Evolutionary conservation across 2,888 invertebrate species (phyloP).

Genomic region (Yponomeuta sedellus): DNA sequence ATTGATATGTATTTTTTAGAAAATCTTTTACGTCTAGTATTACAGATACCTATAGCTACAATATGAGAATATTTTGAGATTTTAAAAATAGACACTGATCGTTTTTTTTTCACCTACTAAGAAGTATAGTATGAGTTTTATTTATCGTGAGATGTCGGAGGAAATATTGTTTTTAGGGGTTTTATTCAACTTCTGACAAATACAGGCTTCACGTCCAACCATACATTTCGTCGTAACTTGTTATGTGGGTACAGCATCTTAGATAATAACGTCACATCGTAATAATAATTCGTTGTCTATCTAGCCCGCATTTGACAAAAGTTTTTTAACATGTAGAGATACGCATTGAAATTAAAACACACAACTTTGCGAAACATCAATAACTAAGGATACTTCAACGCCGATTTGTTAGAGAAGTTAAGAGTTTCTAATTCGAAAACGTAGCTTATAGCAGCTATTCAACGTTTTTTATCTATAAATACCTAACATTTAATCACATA

Average conservation of each 20-base stretch:
- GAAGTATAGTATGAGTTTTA: background rate
- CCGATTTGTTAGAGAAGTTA: background rate
- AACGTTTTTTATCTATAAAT: constrained; percentile 5
- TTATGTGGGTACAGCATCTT: background rate
- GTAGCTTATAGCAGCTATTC: background rate
- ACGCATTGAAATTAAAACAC: background rate
- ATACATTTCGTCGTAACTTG: background rate
- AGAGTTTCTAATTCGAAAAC: background rate
- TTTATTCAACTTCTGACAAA: constrained; percentile 61
- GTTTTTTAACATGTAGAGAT: constrained; percentile 30
- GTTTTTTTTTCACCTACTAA: constrained; percentile 12
- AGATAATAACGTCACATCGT: constrained; percentile 16
- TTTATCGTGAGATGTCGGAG: background rate
- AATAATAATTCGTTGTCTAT: constrained; percentile 62
- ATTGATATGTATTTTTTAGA: constrained; percentile 15
- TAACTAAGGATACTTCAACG: background rate
- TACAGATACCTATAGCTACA: constrained; percentile 2
- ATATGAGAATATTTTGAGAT: constrained; percentile 1
- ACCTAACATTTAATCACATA: constrained; percentile 59
- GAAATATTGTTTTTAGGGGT: background rate
- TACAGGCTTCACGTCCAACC: constrained; percentile 44
- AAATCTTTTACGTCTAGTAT: constrained; percentile 3
- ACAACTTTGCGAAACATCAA: background rate
- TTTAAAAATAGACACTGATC: constrained; percentile 7
- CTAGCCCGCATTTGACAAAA: constrained; percentile 74